Evolutionary conservation across 2,888 invertebrate species (phyloP), one percentile per base, ranked within the genome.

Genomic region (Tetrapedia diversipes): DNA sequence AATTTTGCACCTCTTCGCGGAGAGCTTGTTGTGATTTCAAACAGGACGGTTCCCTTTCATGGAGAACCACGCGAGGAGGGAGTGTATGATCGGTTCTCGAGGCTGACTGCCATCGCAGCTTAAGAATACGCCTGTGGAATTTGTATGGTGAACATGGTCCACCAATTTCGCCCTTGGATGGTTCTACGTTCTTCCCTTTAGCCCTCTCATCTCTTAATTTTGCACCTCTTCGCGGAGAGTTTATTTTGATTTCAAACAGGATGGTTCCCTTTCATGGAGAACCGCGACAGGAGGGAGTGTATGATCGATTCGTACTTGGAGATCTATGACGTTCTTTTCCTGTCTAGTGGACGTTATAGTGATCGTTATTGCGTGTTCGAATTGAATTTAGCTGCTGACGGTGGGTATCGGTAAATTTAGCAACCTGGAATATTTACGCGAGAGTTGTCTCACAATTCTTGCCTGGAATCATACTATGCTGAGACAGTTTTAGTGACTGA

Each of bases 101-200:
- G 37, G 41, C 10, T 56, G 74, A 27, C 57, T 4, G 45, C n/a
- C 22, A 32, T 37, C 66, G 24, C 47, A 53, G 41, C 57, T 51
- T 37, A 49, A 32, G 51, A 65, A 68, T 80, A 65, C 57, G 67
- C 61, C 67, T 71, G 51, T n/a, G 29, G 76, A 74, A 84, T 86
- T 86, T 86, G 83, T 84, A 84, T 80, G 84, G 83, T 68, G 70
- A 63, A 59, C 79, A 71, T 77, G 60, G 67, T 70, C 73, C 78
- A 76, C 80, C 77, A n/a, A 81, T 83, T 81, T 74, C 72, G 54
- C 74, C 80, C 77, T 73, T 75, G 73, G 57, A 34, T 37, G 53
- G 27, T 3, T 56, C 29, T 24, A 4, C 45, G n/a, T 14, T 34
- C 16, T 11, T 22, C 8, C 3, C 24, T 24, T 16, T 4, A 2